Base-by-base conservation (phyloP, 1,140 invertebrate genomes). In the Papilio dardanus region DNA sequence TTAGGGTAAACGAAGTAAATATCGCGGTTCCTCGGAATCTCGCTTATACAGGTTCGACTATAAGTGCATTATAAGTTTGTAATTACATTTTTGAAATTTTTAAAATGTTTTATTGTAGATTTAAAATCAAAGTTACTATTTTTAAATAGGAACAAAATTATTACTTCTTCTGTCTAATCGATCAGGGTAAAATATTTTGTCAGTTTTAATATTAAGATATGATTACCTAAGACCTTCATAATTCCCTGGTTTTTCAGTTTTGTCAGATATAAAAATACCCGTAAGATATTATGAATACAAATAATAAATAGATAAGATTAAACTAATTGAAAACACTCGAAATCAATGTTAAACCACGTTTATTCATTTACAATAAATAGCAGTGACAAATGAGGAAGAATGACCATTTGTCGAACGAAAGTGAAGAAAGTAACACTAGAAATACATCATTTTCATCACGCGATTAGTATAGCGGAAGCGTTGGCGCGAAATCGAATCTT, bases 401-500 rank as follows among this genome's bases (percentile, higher is more conserved):
- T 73, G 79, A 81, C 71, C 75, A 76, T 71, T 85, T 83, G 79
- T 85, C 81, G 76, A 87, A 89, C 80, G 88, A 92, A 92, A 92
- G 90, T 86, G 85, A 89, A 83, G 90, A 92, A 90, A 90, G 90
- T 81, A 83, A 79, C 83, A 80, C 85, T 86, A 83, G 87, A 86
- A 86, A 90, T 90, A 88, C 90, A 88, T 90, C 88, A 90, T 90
- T 87, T 90, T 90, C 85, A 90, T 92, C 90, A 92, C 90, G 90
- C 90, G 87, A 90, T 79, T 79, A 79, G 62, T 80, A 86, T 87
- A 76, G 87, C 86, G 90, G 88, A 90, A 90, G 88, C 83, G 77
- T 84, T 84, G 81, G 83, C 80, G 86, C 83, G 86, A 87, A 89
- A 88, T 82, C 82, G 88, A 88, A 92, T 92, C 90, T 92, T 82